Evolutionary conservation across 2,113 vertebrate genomes (phyloP), one percentile per base, ranked within the genome.

Genomic region (Clarias magur): DNA sequence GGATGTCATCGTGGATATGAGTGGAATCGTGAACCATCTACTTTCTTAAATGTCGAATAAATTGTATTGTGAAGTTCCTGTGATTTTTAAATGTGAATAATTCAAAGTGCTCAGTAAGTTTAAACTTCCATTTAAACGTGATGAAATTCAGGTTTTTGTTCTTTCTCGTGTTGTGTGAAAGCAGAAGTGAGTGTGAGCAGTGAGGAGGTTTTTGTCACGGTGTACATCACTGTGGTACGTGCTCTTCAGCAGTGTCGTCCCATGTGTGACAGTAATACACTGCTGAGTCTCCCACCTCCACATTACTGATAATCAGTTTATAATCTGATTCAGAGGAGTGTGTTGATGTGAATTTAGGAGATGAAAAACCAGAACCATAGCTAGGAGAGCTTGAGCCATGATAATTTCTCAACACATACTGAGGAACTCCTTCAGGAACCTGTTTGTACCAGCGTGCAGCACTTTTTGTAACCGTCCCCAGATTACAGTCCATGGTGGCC

Each of bases 271-370:
- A 38, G 34, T 38, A 38, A 38, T 38, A 38, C 34, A 38, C 34
- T 38, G 34, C 92, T 30, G 90, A 92, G 79, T 93, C 92, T 90
- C 82, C 63, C 62, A 88, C 87, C 48, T 90, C 86, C 54, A 92
- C 89, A 72, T 68, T 90, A 19, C 0, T 76, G 87, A 81, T n/a
- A 62, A 87, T 19, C 7, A 2, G 81, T 34, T 88, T 42, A 42
- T 42, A 42, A 42, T 42, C 42, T 57, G 76, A 85, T 85, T 59
- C 82, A 19, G 70, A 38, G 34, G 34, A 38, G 34, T 38, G 34
- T 38, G 34, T 38, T 38, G 34, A 38, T 3, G 34, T 38, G 34
- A 38, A 38, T 3, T 38, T 38, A 38, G 34, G 34, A 38, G 34
- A 38, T 38, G 88, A 80, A 27, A 87, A 86, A 30, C 67, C 82